Evolutionary conservation across 2,888 invertebrate genomes (phyloP).

Genomic region (Caenorhabditis angaria): DNA sequence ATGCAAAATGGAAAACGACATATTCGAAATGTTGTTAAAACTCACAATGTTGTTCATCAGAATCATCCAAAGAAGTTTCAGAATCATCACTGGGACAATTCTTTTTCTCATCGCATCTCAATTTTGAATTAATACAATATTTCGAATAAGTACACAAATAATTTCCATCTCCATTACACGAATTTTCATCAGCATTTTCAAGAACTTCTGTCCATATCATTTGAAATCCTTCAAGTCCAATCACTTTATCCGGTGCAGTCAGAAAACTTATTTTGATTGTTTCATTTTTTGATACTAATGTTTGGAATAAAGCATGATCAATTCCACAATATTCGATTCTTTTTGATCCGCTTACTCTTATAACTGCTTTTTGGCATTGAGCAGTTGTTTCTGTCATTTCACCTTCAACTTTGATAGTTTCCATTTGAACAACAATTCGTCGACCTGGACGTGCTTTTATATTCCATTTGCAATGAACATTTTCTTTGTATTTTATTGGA

Average conservation of each 20-base stretch:
- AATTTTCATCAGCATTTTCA: constrained; percentile 47
- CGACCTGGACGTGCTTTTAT: constrained; percentile 75
- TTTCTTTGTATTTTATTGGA: constrained; percentile 85
- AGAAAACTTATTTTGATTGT: constrained; percentile 64
- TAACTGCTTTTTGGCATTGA: constrained; percentile 60
- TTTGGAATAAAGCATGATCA: constrained; percentile 31
- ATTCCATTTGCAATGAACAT: constrained; percentile 94
- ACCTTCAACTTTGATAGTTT: constrained; percentile 91
- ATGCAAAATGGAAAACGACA: neutral
- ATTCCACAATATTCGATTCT: constrained; percentile 55
- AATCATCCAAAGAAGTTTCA: constrained; percentile 76
- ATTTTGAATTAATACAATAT: constrained; percentile 83
- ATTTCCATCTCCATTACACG: constrained; percentile 74
- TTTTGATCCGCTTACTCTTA: constrained; percentile 40
- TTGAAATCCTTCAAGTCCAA: constrained; percentile 70
- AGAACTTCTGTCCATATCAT: constrained; percentile 71
- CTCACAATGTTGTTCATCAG: constrained; percentile 78
- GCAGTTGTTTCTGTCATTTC: constrained; percentile 60
- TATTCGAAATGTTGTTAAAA: neutral
- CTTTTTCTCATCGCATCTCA: constrained; percentile 74
- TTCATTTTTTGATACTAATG: constrained; percentile 41
- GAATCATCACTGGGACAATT: constrained; percentile 82
- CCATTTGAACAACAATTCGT: constrained; percentile 86
- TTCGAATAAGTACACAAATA: constrained; percentile 81
- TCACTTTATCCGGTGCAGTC: constrained; percentile 70